Evolutionary conservation across 2,113 vertebrate genomes (phyloP).

Genomic region (Setophaga coronata): DNA sequence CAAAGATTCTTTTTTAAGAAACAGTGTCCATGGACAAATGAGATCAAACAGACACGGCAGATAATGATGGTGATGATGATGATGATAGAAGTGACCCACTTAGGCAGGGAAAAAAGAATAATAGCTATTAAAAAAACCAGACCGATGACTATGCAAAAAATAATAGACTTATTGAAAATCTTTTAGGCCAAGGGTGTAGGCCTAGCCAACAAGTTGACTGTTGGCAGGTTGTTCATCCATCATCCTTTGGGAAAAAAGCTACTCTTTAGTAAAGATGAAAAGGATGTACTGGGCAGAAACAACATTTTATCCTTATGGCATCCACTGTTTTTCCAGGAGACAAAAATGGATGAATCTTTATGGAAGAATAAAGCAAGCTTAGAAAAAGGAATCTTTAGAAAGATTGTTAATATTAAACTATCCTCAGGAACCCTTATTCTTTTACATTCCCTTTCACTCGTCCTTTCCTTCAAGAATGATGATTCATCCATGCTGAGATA

Average conservation of each 20-base stretch:
- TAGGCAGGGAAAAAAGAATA: neutral
- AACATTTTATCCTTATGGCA: neutral
- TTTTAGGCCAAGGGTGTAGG: neutral
- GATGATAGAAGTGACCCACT: neutral
- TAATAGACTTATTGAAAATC: neutral
- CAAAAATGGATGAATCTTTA: neutral
- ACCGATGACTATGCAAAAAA: neutral
- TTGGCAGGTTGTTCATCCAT: neutral
- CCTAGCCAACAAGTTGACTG: neutral
- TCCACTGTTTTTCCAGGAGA: neutral
- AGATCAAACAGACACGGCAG: neutral
- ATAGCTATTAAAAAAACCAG: neutral
- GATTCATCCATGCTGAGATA: neutral
- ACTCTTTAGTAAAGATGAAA: neutral
- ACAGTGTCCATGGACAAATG: neutral
- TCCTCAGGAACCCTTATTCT: neutral
- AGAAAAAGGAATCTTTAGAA: neutral
- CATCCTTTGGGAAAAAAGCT: neutral
- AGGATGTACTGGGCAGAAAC: neutral
- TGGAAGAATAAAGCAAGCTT: neutral
- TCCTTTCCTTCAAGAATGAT: neutral
- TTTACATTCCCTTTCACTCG: neutral
- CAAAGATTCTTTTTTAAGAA: neutral
- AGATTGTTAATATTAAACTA: neutral
- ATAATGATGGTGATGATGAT: neutral